Conservation (phyloP, 30 jellyfish, hydroid and myxozoan species). For the Clytia hemisphaerica region DNA sequence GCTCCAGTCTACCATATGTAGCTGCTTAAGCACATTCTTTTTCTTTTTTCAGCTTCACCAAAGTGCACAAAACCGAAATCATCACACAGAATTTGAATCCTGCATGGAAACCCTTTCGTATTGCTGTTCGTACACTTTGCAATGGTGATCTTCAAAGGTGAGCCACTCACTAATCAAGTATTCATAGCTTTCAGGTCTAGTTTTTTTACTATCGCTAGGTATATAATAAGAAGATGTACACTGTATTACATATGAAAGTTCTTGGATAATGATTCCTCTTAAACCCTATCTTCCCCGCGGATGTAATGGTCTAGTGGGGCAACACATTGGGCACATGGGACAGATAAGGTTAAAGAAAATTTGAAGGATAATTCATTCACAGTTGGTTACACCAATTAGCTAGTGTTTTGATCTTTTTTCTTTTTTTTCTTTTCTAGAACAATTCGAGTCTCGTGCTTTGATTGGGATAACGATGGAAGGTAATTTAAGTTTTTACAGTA, state of each 20-base stretch:
- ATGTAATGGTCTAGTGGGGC: no score
- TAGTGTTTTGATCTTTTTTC: neutral
- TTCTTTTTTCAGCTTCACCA: conserved; percentile 35
- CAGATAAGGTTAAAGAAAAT: no score
- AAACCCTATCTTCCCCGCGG: no score
- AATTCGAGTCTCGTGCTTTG: conserved; percentile 46
- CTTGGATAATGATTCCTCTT: no score
- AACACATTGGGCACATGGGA: no score
- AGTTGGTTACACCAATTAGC: neutral
- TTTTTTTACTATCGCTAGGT: no score
- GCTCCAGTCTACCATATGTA: no score
- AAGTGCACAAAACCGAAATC: conserved; percentile 69
- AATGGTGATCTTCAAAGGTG: conserved; percentile 87
- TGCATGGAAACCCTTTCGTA: conserved; percentile 48
- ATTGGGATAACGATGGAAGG: conserved; percentile 86
- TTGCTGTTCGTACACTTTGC: conserved; percentile 58
- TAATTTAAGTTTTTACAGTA: neutral
- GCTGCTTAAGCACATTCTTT: neutral
- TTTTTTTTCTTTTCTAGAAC: conserved; percentile 34
- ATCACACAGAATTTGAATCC: conserved; percentile 67
- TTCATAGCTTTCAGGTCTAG: no score
- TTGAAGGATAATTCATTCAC: neutral
- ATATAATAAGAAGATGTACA: no score
- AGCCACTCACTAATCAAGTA: no score
- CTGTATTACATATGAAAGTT: no score